Base-by-base conservation (phyloP, 1,140 invertebrate species). In the Lineus longissimus region DNA sequence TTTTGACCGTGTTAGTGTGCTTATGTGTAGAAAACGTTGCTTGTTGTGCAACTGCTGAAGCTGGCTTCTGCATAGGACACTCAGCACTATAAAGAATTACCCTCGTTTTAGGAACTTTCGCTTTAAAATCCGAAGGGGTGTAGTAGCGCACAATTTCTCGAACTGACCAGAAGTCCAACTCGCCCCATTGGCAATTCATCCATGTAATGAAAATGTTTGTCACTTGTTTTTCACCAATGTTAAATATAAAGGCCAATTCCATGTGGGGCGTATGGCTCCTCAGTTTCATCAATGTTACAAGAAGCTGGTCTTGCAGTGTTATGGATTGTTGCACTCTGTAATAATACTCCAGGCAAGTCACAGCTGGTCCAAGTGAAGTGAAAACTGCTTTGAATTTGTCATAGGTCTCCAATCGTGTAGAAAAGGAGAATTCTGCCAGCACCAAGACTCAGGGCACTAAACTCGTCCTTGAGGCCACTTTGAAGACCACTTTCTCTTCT, bases 31-130 rank as follows among this genome's bases (percentile, higher is more conserved):
- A 75, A 61, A 73, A 77, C 17, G 73, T 73, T 55, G 68, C 67
- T 57, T 74, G 71, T 60, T 78, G 72, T 30, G 70, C 63, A 41
- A 55, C 63, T 51, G 68, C 67, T 62, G 61, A 61, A 22, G 47
- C 29, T n/a, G 66, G 64, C 43, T 70, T 67, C 17, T 68, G 55
- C 23, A 76, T 66, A 6, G 69, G 70, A 29, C 67, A 72, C 68
- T 77, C 72, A 27, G 70, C 73, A 17, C 59, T 65, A 70, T 78
- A 73, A 45, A 76, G 40, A 31, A 73, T 74, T 6, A 76, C 71
- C 51, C 71, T 59, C 47, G 74, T 76, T 11, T 36, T 63, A 36
- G 72, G 68, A 70, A 66, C 74, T 11, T 70, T 47, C 11, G 33
- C 51, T 60, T 67, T 70, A 45, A 76, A 76, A 25, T 64, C 64